These are phyloP conservation scores for Periphyllus acericola DNA, from an alignment of 2,888 invertebrate genomes.

Conservation along the genomic window DNA sequence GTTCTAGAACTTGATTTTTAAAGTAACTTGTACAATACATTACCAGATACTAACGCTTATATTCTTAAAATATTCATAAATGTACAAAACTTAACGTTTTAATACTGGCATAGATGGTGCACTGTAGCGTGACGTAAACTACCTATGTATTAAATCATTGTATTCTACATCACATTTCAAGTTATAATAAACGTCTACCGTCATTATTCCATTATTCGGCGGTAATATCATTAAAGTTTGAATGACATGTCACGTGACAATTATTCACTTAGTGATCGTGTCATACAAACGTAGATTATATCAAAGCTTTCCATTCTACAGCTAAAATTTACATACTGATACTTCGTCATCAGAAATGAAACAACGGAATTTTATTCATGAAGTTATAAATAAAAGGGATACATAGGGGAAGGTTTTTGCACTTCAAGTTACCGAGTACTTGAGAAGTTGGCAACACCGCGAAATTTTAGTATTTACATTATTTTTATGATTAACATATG, in stretches of 20 bases:
- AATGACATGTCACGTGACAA: constrained; percentile 46
- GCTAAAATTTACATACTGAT: constrained; percentile 53
- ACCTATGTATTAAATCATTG: background rate
- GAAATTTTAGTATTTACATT: constrained; percentile 23
- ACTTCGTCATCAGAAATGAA: constrained; percentile 29
- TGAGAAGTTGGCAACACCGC: background rate
- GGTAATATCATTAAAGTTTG: constrained; percentile 32
- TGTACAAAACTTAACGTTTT: background rate
- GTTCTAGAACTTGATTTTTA: background rate
- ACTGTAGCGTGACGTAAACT: background rate
- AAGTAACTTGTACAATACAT: background rate
- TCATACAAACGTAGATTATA: constrained; percentile 15
- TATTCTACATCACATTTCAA: background rate
- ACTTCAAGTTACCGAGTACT: background rate
- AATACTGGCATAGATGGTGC: background rate
- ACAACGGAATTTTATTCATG: constrained; percentile 19
- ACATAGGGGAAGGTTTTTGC: background rate
- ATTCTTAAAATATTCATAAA: background rate
- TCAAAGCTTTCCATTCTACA: constrained; percentile 1
- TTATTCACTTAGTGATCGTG: constrained; percentile 44
- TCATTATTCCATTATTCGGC: constrained; percentile 7
- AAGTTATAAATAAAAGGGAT: background rate
- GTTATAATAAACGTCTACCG: constrained; percentile 25
- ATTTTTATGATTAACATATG: background rate
- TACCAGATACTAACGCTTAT: background rate